Evolutionary conservation across 1,140 invertebrate genomes (phyloP).

Genomic region (Agrypnia vestita): DNA sequence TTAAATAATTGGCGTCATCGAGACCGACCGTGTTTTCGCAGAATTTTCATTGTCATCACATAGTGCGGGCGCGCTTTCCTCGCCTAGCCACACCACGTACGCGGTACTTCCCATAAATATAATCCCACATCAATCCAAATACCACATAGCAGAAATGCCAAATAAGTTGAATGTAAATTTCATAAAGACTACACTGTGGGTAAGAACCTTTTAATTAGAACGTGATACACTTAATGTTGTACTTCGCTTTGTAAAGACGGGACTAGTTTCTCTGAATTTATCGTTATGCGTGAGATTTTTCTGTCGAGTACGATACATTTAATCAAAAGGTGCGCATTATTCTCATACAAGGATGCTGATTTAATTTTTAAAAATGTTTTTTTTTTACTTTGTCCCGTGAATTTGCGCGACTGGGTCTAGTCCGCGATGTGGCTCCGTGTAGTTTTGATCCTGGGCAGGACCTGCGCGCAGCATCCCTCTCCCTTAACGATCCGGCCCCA

Average conservation of each 20-base stretch:
- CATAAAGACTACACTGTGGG: neutral
- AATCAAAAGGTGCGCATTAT: neutral
- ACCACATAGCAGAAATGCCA: neutral
- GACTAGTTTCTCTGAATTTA: conserved; percentile 11
- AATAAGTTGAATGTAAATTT: neutral
- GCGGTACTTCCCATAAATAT: neutral
- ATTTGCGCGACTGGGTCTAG: no score
- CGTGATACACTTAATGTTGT: neutral
- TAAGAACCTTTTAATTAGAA: neutral
- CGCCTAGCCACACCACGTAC: neutral
- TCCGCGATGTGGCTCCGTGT: neutral
- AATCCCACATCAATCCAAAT: no score
- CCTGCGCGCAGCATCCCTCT: conserved; percentile 68
- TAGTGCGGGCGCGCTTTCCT: conserved; percentile 20
- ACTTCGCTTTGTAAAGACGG: neutral
- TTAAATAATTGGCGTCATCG: neutral
- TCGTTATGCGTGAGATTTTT: neutral
- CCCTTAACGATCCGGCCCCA: conserved; percentile 61
- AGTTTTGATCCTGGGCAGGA: conserved; percentile 61
- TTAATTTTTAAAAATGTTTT: neutral
- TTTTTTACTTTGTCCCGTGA: neutral
- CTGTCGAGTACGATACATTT: conserved; percentile 8
- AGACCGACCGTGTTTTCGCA: neutral
- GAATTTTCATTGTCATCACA: conserved; percentile 23
- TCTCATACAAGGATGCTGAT: no score